Evolutionary conservation across 2,888 invertebrate species (phyloP), one percentile per base, ranked within the genome.

Genomic region (Agrotis segetum): DNA sequence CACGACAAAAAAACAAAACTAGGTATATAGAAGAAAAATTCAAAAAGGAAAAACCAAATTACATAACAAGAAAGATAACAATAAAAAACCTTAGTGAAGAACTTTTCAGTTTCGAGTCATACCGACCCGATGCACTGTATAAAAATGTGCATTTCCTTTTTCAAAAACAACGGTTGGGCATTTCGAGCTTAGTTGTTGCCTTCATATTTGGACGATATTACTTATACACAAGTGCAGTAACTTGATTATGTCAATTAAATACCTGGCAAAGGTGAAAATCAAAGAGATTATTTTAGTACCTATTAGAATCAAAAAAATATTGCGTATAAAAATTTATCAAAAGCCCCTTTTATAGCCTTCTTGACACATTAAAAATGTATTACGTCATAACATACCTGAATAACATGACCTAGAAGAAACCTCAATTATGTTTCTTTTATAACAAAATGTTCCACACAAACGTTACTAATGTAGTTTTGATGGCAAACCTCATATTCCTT

Each of bases 401-500:
- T 14, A 14, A 63, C 17, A 13, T 56, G 56, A 58, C 19, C 58
- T 68, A 46, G 19, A 63, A 72, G 7, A 49, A 40, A 65, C 14
- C 50, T 72, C 19, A 64, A 40, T 63, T 34, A 40, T 29, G 29
- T 64, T 67, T 64, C 55, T 29, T 40, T 55, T 24, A 67, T 24
- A 17, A 49, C 44, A 40, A n/a, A 11, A 14, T 46, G 1, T 49
- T 24, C 17, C 44, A 21, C 4, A 3, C 24, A 40, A 62, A 44
- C 17, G 17, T 46, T 24, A 44, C 80, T 77, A 77, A 77, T 77
- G 81, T 77, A 80, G 52, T 63, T 77, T 77, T 80, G 60, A 77
- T 77, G 77, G 53, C 76, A 46, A 59, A 59, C 11, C 67, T 53
- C 62, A 56, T 67, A 64, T 64, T 56, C 65, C 17, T 50, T 29